Evolutionary conservation across 2,888 invertebrate genomes (phyloP).

Genomic region (Piscicola geometra): DNA sequence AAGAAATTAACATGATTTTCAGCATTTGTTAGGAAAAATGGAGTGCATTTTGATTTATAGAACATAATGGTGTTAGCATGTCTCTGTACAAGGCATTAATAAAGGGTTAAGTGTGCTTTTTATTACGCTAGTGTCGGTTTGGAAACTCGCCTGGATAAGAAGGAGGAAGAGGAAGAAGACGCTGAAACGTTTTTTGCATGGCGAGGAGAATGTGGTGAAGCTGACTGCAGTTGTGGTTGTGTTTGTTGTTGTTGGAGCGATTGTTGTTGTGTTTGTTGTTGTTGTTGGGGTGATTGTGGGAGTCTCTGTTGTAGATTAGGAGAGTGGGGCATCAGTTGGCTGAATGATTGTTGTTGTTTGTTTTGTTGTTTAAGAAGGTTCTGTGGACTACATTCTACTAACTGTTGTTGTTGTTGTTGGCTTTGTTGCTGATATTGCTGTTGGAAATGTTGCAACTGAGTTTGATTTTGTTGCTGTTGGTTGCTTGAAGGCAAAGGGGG

Average conservation of each 20-base stretch:
- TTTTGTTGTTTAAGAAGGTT: background rate
- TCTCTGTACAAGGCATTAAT: background rate
- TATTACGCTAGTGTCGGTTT: background rate
- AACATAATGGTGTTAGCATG: background rate
- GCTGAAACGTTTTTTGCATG: background rate
- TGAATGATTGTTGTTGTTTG: background rate
- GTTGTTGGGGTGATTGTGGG: background rate
- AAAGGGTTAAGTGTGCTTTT: constrained; percentile 6
- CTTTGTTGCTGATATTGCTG: no score
- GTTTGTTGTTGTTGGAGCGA: no score
- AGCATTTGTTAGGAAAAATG: background rate
- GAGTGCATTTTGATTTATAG: background rate
- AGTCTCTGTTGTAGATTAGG: background rate
- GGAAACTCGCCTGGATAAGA: constrained; percentile 11
- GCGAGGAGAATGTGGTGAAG: no score
- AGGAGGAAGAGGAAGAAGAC: constrained; percentile 6
- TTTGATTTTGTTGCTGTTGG: background rate
- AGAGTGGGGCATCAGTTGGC: background rate
- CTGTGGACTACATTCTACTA: background rate
- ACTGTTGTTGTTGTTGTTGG: background rate
- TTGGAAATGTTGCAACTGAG: no score
- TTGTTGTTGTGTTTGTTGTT: background rate
- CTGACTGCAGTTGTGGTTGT: no score
- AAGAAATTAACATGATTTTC: no score
- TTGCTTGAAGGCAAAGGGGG: background rate